Conservation (phyloP, 2,797 vertebrate genomes). For the Arctocebus calabarensis region DNA sequence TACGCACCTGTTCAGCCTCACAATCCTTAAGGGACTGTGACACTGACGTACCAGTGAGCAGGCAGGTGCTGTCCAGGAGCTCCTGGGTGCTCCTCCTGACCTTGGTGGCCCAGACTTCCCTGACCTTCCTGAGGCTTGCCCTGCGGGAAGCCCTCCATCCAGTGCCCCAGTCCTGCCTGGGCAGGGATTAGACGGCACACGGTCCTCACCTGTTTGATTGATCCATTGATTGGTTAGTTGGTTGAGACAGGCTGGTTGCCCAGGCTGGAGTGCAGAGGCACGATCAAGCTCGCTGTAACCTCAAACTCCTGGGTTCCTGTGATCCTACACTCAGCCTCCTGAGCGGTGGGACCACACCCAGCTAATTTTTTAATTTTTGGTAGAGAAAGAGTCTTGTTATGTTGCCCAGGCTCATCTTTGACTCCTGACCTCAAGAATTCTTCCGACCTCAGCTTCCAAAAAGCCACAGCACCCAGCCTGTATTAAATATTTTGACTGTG, state of each 20-base stretch:
- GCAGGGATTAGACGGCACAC: background rate
- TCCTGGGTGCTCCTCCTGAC: background rate
- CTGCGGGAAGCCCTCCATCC: background rate
- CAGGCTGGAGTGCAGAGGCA: background rate
- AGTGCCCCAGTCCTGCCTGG: background rate
- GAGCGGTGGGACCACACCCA: background rate
- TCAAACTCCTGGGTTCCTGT: background rate
- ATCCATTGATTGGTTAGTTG: background rate
- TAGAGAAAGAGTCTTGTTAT: background rate
- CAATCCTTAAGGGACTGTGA: background rate
- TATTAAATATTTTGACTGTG: background rate
- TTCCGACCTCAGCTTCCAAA: background rate
- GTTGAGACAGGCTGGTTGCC: background rate
- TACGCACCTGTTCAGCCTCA: background rate
- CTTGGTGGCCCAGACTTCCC: background rate
- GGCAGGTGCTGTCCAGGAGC: background rate
- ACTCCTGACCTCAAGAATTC: background rate
- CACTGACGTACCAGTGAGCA: background rate
- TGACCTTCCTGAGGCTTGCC: background rate
- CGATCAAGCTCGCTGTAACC: background rate
- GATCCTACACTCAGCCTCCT: background rate
- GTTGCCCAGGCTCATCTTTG: background rate
- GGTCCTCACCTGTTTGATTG: background rate
- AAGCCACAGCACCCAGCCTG: background rate
- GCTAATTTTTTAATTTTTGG: background rate